phyloP scores from a whole-genome alignment of 53 echinoderm and acorn worm species.

The Crossaster papposus region DNA sequence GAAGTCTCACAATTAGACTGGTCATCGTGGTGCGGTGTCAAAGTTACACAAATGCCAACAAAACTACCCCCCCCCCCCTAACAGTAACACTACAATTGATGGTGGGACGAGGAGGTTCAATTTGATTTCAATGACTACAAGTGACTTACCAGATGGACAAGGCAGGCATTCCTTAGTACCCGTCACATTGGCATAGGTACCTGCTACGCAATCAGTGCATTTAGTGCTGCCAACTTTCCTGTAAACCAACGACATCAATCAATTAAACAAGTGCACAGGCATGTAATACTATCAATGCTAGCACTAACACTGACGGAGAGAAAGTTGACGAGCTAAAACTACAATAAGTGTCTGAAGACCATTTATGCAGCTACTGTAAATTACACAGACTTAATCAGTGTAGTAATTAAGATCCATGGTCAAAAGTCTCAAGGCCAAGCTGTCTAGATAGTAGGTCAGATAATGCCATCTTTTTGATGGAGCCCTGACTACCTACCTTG shows the following conservation, averaged over 20 bases:
- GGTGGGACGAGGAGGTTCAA: neutral
- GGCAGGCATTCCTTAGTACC: slow-evolving; percentile 59
- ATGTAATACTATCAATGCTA: neutral
- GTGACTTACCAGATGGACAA: slow-evolving; percentile 64
- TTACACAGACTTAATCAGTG: no score
- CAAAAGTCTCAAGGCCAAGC: no score
- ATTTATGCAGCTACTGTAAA: no score
- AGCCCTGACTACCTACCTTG: slow-evolving; percentile 10
- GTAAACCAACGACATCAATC: neutral
- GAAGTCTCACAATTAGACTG: no score
- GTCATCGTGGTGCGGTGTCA: no score
- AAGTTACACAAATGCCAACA: no score
- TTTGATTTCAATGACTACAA: neutral
- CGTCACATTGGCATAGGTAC: slow-evolving; percentile 69
- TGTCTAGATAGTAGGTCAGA: neutral
- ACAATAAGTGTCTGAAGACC: no score
- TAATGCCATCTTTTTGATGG: no score
- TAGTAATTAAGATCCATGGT: no score
- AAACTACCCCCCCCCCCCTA: no score
- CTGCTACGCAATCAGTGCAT: slow-evolving; percentile 61
- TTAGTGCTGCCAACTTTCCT: slow-evolving; percentile 55
- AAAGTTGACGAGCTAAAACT: no score
- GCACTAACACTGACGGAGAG: no score
- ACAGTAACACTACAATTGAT: neutral
- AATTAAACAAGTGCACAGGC: neutral